phyloP scores from a whole-genome alignment of 1,140 invertebrate genomes.

The Drosophila teissieri region DNA sequence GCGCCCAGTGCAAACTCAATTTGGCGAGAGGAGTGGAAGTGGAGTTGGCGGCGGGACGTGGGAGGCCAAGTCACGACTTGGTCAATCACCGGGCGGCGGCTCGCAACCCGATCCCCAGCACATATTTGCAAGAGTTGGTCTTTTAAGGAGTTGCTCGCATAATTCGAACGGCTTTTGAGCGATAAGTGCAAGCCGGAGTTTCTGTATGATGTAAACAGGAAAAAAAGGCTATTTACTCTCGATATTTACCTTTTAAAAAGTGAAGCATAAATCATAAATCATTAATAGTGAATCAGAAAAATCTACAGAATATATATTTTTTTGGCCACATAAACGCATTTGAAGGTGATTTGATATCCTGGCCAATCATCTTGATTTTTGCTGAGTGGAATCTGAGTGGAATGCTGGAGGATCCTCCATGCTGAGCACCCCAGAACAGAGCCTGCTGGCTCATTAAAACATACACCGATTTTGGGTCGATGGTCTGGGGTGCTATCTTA shows the following conservation, averaged over 20 bases:
- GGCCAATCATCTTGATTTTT: not conserved
- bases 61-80: conserved; percentile 48
- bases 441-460: conserved; percentile 61
- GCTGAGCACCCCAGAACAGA: conserved; percentile 6
- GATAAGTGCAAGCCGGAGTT: conserved; percentile 4
- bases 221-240: not conserved
- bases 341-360: too few relatives aligned
- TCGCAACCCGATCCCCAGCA: conserved; percentile 4
- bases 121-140: conserved; percentile 3
- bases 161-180: conserved; percentile 21
- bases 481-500: conserved; percentile 68
- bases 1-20: conserved; percentile 61
- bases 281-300: too few relatives aligned
- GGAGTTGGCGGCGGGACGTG: conserved; percentile 18
- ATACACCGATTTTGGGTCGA: conserved; percentile 34
- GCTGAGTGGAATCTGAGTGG: not conserved
- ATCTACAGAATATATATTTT: too few relatives aligned
- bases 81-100: conserved; percentile 26
- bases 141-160: conserved; percentile 24
- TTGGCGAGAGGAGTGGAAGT: conserved; percentile 31
- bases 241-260: too few relatives aligned
- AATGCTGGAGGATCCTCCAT: conserved; percentile 1
- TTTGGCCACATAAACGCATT: too few relatives aligned
- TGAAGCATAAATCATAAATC: too few relatives aligned
- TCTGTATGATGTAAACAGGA: not conserved